Base-by-base conservation (phyloP, 2,113 vertebrate species). In the Sterrhoptilus dennistouni region DNA sequence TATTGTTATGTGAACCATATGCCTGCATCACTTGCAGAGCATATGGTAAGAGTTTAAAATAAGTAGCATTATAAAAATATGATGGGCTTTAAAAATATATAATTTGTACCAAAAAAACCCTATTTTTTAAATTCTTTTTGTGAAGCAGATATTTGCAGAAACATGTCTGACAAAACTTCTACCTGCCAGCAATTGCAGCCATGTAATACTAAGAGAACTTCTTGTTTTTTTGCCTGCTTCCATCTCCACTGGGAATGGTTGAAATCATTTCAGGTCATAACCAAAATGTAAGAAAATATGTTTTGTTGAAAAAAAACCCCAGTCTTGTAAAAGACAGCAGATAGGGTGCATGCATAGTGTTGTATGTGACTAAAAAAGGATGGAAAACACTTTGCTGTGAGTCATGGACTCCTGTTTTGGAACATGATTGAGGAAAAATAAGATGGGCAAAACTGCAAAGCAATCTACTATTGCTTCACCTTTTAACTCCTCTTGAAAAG, bases 21-120 rank as follows among this genome's bases (percentile, higher is more conserved):
- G 97, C 82, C 35, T 93, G 36, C 25, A 83, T 85, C 23, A 10
- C 83, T 83, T 68, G 45, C 28, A 71, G 77, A 96, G 35, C 94
- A 97, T 97, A 97, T 94, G 96, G 84, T 52, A 96, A 93, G 38
- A 87, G 74, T 94, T 96, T 93, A 94, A 97, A 97, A 92, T 93
- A 96, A 96, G 56, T 87, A 97, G 29, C 25, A 74, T 86, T 88
- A 84, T 83, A 96, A 95, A 96, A 95, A 85, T 88, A 93, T 89
- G 35, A 86, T 74, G 17, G 22, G 31, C 6, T 96, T 95, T 69
- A 91, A 94, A 94, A 97, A 45, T 18, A 25, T 50, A 60, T 75
- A 4, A 75, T 95, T 96, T 93, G 25, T 53, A 65, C 71, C 44
- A 95, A 95, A 87, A 68, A 83, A 17, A 5, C 1, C 8, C 4